Evolutionary conservation across 2,113 vertebrate genomes (phyloP), one percentile per base, ranked within the genome.

Genomic region (Nesogale talazaci): DNA sequence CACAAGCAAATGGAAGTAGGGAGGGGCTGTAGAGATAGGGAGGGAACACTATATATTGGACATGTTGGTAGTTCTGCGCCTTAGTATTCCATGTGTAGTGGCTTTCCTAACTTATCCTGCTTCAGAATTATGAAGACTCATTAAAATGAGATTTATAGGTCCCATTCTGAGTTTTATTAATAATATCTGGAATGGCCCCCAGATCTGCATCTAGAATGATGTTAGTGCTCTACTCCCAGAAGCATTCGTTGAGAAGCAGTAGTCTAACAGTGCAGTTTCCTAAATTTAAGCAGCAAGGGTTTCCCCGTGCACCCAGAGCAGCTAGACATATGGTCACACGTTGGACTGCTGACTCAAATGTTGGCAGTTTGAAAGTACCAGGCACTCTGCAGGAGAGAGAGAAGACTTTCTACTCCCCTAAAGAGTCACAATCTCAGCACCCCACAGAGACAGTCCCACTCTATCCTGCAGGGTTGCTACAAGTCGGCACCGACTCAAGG

Each of bases 161-260:
- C 16, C 19, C 57, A 76, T 88, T 36, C 7, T 75, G 12, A 85
- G 17, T 75, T 86, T 90, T 80, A 72, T n/a, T 75, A 67, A 89
- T 16, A 94, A 91, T 42, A 29, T 81, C 57, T 81, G 59, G 7
- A 65, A 14, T 86, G 34, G 25, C 22, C 59, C 42, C 86, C 40
- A n/a, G 70, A 27, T 75, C 27, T 74, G 1, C 59, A 75, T 86
- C 86, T 89, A 23, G 72, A 76, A 14, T 93, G 63, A 82, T 85
- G 56, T 19, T 83, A 75, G 69, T 27, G 22, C 7, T 63, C 63
- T 16, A 63, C 81, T 34, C 70, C 4, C 22, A 86, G 40, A 38
- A 63, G 31, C 90, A 80, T 34, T 67, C 27, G 59, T 19, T 81
- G 81, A 86, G 42, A 90, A 90, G 61, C 16, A 83, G 11, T 80